Evolutionary conservation across 2,797 vertebrate genomes (phyloP), one percentile per base, ranked within the genome.

Genomic region (Oryzias sinensis): DNA sequence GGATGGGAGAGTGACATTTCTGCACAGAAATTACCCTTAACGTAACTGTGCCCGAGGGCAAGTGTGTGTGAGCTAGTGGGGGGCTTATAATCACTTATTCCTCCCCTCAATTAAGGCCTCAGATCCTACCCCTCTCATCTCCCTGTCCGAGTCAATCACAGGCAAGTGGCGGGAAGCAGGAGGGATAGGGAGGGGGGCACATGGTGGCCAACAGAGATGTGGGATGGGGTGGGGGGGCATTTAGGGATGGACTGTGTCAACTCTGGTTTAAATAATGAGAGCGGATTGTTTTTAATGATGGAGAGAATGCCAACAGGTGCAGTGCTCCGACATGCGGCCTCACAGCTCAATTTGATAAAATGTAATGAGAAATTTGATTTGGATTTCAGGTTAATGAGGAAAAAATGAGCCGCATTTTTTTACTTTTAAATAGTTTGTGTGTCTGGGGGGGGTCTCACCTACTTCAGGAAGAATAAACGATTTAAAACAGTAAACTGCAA

Each of bases 1-100:
- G 91, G 89, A 93, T 92, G 93, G 87, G 86, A 81, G 85, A 88
- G 85, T 94, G 93, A 92, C 93, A 94, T 94, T 95, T 94, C 88
- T 92, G 87, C 89, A 91, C 86, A 89, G 91, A 94, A 94, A 94
- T 94, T 92, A 93, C 82, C 80, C 79, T 86, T 89, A 81, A 86
- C 82, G 86, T 83, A 89, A 81, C 86, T 77, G 62, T 61, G 88
- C 90, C 92, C 87, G 37, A 77, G 85, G 88, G 90, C 85, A 73
- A 71, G 77, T 79, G 72, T 84, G 61, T 62, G 73, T 72, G 76
- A 70, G 77, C 59, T 76, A 54, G 85, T 62, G 71, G 70, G 73
- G 75, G 80, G 76, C 80, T 81, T 88, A 83, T 88, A 91, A 93
- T 91, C 87, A 91, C 88, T 92, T 93, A 94, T 93, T 94, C 92